These are phyloP conservation scores for Campoletis raptor DNA, from an alignment of 2,888 invertebrate species.

Conservation along the genomic window DNA sequence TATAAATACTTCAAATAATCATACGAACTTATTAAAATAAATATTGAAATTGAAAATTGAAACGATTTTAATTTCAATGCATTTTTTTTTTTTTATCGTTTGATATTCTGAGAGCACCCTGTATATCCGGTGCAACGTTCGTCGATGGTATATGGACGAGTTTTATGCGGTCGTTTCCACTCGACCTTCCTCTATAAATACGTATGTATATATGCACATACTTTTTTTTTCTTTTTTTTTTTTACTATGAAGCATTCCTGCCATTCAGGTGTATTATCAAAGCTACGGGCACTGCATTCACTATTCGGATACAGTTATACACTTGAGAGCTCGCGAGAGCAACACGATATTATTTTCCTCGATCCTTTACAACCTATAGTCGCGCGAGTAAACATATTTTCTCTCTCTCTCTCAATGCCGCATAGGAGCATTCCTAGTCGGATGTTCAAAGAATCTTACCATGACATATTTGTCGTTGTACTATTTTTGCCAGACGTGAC, in stretches of 20 bases:
- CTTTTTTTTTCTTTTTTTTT: slow-evolving; percentile 9
- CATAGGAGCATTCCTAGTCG: slow-evolving; percentile 47
- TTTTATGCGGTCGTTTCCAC: slow-evolving; percentile 41
- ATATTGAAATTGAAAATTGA: no score
- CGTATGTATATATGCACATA: background rate
- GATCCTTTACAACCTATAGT: slow-evolving; percentile 34
- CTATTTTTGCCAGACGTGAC: slow-evolving; percentile 9
- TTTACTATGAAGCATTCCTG: slow-evolving; percentile 21
- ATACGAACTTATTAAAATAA: no score
- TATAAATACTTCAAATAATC: no score
- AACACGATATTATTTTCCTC: slow-evolving; percentile 34
- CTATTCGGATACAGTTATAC: slow-evolving; percentile 21
- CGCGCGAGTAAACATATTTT: slow-evolving; percentile 43
- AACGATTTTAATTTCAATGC: background rate
- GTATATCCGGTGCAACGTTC: slow-evolving; percentile 35
- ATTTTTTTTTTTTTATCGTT: background rate
- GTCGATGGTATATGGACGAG: slow-evolving; percentile 15
- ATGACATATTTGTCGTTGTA: slow-evolving; percentile 40
- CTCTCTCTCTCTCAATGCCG: slow-evolving; percentile 12
- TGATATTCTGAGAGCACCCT: background rate
- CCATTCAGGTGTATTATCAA: slow-evolving; percentile 49
- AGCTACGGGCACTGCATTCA: slow-evolving; percentile 43
- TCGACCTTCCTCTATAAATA: slow-evolving; percentile 51
- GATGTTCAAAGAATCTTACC: slow-evolving; percentile 42
- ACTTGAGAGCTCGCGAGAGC: slow-evolving; percentile 28